These are phyloP conservation scores for Phlogophora meticulosa DNA, from an alignment of 2,888 invertebrate genomes.

Conservation along the genomic window DNA sequence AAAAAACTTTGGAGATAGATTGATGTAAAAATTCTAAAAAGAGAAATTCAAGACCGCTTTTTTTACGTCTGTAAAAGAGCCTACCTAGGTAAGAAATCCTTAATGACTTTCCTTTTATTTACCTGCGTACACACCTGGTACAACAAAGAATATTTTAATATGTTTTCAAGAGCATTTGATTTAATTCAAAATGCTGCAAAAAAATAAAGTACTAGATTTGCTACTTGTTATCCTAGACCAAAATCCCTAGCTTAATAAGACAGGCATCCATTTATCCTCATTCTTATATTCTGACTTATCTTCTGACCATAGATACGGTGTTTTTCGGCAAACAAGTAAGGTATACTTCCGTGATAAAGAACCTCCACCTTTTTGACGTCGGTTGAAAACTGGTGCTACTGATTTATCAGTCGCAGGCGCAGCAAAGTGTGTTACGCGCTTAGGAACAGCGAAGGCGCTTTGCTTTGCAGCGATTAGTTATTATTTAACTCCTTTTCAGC, in stretches of 20 bases:
- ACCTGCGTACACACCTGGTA: neutral
- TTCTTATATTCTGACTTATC: neutral
- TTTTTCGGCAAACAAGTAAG: no score
- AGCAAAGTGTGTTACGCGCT: neutral
- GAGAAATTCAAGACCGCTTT: no score
- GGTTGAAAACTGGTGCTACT: no score
- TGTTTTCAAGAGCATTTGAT: conserved; percentile 1
- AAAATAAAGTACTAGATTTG: neutral
- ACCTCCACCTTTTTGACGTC: no score
- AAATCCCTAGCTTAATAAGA: neutral
- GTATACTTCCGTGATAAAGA: neutral
- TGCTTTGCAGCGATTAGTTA: no score
- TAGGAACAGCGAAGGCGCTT: conserved; percentile 7
- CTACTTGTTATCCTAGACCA: neutral
- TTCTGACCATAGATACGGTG: no score
- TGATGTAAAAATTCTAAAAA: no score
- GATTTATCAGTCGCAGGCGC: neutral
- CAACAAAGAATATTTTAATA: conserved; percentile 4
- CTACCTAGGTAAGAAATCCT: no score
- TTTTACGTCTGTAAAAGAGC: no score
- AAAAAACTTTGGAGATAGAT: no score
- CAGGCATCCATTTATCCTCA: no score
- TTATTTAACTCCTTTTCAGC: neutral
- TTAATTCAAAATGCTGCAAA: neutral
- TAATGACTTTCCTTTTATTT: neutral